Base-by-base conservation (phyloP, 2,113 vertebrate species). In the Acanthochromis polyacanthus region DNA sequence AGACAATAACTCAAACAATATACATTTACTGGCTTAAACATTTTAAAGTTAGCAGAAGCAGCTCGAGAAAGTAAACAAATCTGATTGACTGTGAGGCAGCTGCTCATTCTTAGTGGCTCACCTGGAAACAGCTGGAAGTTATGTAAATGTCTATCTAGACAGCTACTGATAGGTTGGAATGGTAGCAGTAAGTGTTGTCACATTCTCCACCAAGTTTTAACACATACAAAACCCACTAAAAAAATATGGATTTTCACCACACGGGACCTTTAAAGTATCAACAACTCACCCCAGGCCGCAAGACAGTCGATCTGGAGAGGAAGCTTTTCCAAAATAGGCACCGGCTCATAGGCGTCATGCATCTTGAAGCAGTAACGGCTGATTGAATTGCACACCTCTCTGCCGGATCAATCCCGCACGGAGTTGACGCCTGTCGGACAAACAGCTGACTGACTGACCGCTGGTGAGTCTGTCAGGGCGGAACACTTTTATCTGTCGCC, bases 221-320 rank as follows among this genome's bases (percentile, higher is more conserved):
- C 32, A 36, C 32, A 36, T 9, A 36, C 32, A 36, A 36, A 36
- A 36, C 32, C 9, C 32, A 36, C 6, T 8, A 10, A 9, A n/a
- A n/a, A n/a, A n/a, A 9, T 1, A 48, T 1, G 0, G 15, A n/a
- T 36, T 36, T 36, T 36, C 32, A 10, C 32, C 32, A 9, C 32
- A 36, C 1, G 8, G 32, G 32, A 36, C 8, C 4, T 15, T 15
- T 8, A 12, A 43, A 15, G 60, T 58, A 56, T 59, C 10, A 69
- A 71, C 9, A 52, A 89, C 96, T 97, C 83, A 98, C 97, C 97
- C 97, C 98, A 99, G 71, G 97, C 97, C 60, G 98, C 97, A 71
- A 99, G 85, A 32, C 97, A 99, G 93, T 99, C 98, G 50, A 98
- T 98, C 90, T 99, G 97, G 53, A 99, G 94, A 50, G 98, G 98